These are phyloP conservation scores for Temnothorax longispinosus DNA, from an alignment of 1,140 invertebrate genomes.

Conservation along the genomic window DNA sequence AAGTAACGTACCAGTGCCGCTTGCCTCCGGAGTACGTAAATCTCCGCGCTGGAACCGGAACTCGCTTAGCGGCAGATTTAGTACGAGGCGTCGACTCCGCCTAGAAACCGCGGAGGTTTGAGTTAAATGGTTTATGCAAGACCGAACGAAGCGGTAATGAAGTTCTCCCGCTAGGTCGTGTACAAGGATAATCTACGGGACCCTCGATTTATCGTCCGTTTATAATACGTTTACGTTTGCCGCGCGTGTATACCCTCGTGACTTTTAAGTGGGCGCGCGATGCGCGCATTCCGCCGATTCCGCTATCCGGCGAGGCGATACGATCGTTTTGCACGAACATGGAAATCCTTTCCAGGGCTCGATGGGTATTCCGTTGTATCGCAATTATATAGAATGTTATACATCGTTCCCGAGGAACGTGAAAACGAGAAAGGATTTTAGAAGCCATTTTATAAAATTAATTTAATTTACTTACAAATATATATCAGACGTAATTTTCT, in stretches of 20 bases:
- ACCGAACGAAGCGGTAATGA: constrained; percentile 85
- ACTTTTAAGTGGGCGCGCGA: constrained; percentile 45
- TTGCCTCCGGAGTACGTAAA: constrained; percentile 80
- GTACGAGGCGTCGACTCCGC: constrained; percentile 82
- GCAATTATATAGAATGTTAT: background rate
- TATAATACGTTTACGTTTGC: constrained; percentile 79
- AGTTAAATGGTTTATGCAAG: constrained; percentile 86
- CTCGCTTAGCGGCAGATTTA: constrained; percentile 83
- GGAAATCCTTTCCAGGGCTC: constrained; percentile 1
- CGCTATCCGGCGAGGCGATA: constrained; percentile 29
- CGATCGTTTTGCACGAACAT: constrained; percentile 13
- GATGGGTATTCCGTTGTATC: background rate
- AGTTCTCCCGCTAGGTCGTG: constrained; percentile 79
- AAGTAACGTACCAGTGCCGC: constrained; percentile 66
- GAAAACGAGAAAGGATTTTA: background rate
- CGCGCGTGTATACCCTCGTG: constrained; percentile 9
- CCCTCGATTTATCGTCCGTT: constrained; percentile 84
- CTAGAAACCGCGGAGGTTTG: constrained; percentile 84
- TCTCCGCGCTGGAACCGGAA: constrained; percentile 79
- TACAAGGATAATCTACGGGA: constrained; percentile 82
- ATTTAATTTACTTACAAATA: background rate
- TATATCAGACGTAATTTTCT: background rate
- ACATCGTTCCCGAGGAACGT: background rate
- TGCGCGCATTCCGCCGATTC: constrained; percentile 46
- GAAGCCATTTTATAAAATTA: background rate